phyloP scores from a whole-genome alignment of 2,888 invertebrate genomes.

The Caenorhabditis sp. region DNA sequence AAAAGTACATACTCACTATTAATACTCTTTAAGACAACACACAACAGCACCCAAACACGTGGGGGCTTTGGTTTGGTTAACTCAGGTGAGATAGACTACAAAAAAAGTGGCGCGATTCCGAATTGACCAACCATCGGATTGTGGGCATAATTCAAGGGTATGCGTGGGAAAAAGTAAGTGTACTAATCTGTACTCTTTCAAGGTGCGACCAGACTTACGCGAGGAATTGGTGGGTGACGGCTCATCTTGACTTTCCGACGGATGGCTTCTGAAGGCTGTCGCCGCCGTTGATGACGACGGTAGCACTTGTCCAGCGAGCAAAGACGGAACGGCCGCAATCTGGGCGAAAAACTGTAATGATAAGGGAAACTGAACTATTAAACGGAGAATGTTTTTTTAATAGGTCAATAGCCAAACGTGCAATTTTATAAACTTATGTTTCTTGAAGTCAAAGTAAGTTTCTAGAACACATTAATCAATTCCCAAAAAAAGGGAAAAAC shows the following conservation, averaged over 20 bases:
- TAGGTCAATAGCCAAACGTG: too few species aligned
- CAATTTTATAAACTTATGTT: neutral
- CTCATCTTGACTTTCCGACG: slow-evolving; percentile 62
- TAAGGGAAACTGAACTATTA: too few species aligned
- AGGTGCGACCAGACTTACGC: slow-evolving; percentile 48
- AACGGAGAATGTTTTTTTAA: too few species aligned
- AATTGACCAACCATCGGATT: slow-evolving; percentile 36
- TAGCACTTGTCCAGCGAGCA: slow-evolving; percentile 48
- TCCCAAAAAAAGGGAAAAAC: slow-evolving; percentile 16
- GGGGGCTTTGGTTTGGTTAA: neutral
- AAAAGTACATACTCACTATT: neutral
- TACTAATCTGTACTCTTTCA: slow-evolving; percentile 13
- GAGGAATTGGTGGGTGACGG: slow-evolving; percentile 55
- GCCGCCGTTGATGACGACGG: slow-evolving; percentile 49
- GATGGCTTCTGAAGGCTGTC: slow-evolving; percentile 51
- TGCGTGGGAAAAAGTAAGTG: slow-evolving; percentile 3
- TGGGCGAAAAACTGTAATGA: slow-evolving; percentile 13
- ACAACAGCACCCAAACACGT: neutral
- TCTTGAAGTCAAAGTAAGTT: too few species aligned
- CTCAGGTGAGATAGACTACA: neutral
- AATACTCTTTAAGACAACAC: neutral
- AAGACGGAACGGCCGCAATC: slow-evolving; percentile 63
- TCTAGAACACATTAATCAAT: neutral
- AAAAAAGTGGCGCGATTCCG: neutral
- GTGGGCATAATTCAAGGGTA: slow-evolving; percentile 27